Conservation (phyloP, 2,113 vertebrate species). For the Tympanuchus pallidicinctus region DNA sequence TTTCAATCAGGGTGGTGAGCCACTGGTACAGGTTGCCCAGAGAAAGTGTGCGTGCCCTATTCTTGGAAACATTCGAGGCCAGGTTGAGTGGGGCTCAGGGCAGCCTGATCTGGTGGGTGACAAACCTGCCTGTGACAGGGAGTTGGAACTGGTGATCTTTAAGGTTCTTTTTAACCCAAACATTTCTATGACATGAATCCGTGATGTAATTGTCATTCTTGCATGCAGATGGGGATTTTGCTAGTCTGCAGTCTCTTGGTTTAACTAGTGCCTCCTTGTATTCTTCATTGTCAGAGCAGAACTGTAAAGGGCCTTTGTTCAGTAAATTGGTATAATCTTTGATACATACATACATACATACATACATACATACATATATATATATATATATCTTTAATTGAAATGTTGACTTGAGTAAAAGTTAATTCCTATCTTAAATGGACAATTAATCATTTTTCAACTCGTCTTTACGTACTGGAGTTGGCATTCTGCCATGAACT, state of each 20-base stretch:
- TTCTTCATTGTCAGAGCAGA: background rate
- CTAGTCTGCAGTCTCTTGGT: background rate
- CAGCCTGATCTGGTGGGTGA: background rate
- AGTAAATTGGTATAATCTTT: fast-evolving
- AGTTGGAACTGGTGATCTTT: background rate
- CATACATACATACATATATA: no score
- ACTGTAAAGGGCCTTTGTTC: background rate
- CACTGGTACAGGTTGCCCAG: background rate
- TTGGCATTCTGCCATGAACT: background rate
- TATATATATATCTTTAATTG: no score
- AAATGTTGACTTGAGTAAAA: background rate
- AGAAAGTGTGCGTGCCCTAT: background rate
- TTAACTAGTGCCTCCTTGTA: background rate
- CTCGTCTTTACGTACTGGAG: background rate
- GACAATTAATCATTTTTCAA: background rate
- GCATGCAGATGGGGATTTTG: background rate
- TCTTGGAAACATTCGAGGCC: background rate
- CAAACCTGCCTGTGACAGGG: background rate
- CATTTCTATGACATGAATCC: background rate
- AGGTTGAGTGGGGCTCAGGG: background rate
- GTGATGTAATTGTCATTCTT: background rate
- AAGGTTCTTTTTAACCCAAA: background rate
- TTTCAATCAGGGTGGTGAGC: no score
- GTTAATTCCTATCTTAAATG: background rate
- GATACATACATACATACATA: no score